phyloP scores from a whole-genome alignment of 1,140 invertebrate genomes.

The Hycleus phaleratus region DNA sequence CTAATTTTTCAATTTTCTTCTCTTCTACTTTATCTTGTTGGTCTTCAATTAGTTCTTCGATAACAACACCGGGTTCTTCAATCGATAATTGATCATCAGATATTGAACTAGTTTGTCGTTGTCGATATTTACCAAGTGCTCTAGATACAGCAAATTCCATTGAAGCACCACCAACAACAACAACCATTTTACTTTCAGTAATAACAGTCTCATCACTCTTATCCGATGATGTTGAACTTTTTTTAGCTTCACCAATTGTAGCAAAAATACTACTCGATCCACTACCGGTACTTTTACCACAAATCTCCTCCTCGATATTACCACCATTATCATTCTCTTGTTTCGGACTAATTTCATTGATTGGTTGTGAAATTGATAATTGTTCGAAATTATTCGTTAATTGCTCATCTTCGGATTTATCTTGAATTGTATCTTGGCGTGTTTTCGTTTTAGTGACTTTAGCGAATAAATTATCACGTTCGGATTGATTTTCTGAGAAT shows the following conservation, averaged over 20 bases:
- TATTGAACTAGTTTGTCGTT: constrained; percentile 62
- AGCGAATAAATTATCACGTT: constrained; percentile 54
- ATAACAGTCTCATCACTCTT: constrained; percentile 43
- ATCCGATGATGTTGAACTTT: constrained; percentile 47
- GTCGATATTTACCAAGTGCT: constrained; percentile 71
- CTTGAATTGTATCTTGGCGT: constrained; percentile 42
- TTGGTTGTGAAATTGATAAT: constrained; percentile 13
- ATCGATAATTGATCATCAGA: constrained; percentile 54
- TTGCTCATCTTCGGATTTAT: background rate
- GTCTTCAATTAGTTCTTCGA: constrained; percentile 38
- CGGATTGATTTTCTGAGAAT: constrained; percentile 54
- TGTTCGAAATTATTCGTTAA: background rate
- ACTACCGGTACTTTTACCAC: constrained; percentile 51
- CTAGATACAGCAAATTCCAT: constrained; percentile 79
- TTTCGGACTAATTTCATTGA: constrained; percentile 24
- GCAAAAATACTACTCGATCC: constrained; percentile 58
- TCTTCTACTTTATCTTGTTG: constrained; percentile 29
- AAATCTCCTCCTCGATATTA: constrained; percentile 51
- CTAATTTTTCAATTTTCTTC: constrained; percentile 39
- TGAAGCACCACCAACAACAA: constrained; percentile 51
- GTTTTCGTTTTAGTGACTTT: constrained; percentile 51
- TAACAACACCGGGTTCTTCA: constrained; percentile 44
- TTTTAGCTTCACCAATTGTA: constrained; percentile 65
- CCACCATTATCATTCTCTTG: constrained; percentile 43
- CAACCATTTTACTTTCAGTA: constrained; percentile 38